Conservation (phyloP, 23 tunicate species). For the Trididemnum miniatum region DNA sequence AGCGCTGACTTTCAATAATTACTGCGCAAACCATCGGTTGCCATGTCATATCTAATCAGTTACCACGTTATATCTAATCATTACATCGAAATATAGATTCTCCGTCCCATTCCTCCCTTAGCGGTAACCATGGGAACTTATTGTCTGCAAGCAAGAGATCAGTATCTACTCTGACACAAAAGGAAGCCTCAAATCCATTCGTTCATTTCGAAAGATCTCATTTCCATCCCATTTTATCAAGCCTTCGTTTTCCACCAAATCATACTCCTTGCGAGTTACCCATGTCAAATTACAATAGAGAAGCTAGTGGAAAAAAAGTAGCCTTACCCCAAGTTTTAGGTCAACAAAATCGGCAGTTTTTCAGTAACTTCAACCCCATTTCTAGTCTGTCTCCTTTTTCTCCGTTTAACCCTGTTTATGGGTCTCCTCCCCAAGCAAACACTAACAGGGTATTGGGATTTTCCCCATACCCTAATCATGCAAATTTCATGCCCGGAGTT, state of each 20-base stretch:
- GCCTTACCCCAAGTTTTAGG: background rate
- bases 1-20: no score
- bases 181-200: background rate
- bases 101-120: background rate
- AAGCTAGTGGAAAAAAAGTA: background rate
- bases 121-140: background rate
- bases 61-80: no score
- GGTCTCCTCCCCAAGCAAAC: background rate
- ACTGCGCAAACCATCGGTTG: no score
- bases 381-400: slow-evolving; percentile 2
- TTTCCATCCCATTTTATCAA: background rate
- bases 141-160: background rate
- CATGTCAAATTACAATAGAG: background rate
- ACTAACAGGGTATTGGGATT: background rate
- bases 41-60: no score
- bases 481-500: background rate
- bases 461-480: background rate
- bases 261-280: background rate
- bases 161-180: background rate
- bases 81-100: no score
- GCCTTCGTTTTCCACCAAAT: background rate
- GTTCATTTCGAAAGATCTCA: background rate
- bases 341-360: background rate
- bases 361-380: background rate
- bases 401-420: background rate